A percentile compares a stretch with the other conserved stretches of the same genome.
Conservation (phyloP, 2,888 invertebrate genomes). For the Diplazon laetatorius region DNA sequence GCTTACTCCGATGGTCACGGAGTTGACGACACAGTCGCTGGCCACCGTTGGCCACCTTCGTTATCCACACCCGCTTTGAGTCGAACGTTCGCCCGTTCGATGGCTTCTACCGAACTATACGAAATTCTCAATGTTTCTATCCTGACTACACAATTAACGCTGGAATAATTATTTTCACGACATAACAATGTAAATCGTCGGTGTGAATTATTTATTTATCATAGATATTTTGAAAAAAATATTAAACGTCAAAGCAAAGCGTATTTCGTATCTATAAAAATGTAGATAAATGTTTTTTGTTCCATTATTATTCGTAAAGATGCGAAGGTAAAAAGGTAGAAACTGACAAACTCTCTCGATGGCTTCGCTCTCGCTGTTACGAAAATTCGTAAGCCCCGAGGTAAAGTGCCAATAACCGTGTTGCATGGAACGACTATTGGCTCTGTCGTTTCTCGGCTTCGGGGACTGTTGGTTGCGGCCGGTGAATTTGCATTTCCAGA, state of each 20-base stretch:
- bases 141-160: no score
- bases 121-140: background rate
- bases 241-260: no score
- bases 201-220: no score
- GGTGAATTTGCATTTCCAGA: constrained; percentile 75
- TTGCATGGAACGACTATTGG: background rate
- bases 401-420: constrained; percentile 9
- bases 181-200: no score
- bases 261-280: no score
- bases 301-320: no score
- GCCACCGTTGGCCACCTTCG: constrained; percentile 44
- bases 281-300: no score
- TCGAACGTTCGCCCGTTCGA: background rate
- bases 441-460: constrained; percentile 6
- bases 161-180: no score
- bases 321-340: no score
- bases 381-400: background rate
- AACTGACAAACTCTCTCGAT: no score
- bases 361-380: background rate
- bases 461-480: constrained; percentile 64
- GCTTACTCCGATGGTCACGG: background rate
- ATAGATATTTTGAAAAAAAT: no score
- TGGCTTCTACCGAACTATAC: background rate
- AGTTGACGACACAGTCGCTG: constrained; percentile 31
- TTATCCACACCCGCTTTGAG: background rate